A percentile compares a stretch with the other conserved stretches of the same genome.
phyloP scores from a whole-genome alignment of 2,888 invertebrate species.

The Drosophila antonietae region DNA sequence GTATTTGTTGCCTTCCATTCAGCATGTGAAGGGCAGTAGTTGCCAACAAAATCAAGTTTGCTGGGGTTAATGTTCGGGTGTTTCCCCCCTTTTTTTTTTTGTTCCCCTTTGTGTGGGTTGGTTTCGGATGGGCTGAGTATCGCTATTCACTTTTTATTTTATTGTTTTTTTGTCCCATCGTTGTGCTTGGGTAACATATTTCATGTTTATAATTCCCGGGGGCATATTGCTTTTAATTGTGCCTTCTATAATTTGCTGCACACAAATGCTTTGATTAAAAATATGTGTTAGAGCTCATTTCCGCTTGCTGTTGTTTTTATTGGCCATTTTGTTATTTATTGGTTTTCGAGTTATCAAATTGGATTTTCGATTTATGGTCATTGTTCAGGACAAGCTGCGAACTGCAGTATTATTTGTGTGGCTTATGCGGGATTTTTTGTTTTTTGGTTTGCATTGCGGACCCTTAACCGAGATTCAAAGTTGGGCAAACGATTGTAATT shows the following conservation, averaged over 20 bases:
- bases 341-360: slow-evolving; percentile 76
- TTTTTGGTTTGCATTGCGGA: no score
- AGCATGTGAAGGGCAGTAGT: slow-evolving; percentile 45
- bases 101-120: no score
- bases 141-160: no score
- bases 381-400: slow-evolving; percentile 29
- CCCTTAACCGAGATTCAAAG: no score
- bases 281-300: slow-evolving; percentile 56
- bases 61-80: slow-evolving; percentile 65
- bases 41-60: slow-evolving; percentile 65
- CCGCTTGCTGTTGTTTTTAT: slow-evolving; percentile 47
- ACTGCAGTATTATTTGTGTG: slow-evolving; percentile 42
- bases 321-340: slow-evolving; percentile 73
- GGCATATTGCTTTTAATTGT: slow-evolving; percentile 75
- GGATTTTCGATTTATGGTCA: slow-evolving; percentile 65
- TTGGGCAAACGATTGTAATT: no score
- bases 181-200: no score
- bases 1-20: neutral
- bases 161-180: no score
- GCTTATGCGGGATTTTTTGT: slow-evolving; percentile 38
- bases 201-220: slow-evolving; percentile 77
- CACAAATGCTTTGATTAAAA: no score
- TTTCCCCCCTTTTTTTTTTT: no score
- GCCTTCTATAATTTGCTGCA: slow-evolving; percentile 74
- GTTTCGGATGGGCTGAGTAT: slow-evolving; percentile 25